Conservation (phyloP, 2,888 invertebrate species). For the Hemithea aestivaria region DNA sequence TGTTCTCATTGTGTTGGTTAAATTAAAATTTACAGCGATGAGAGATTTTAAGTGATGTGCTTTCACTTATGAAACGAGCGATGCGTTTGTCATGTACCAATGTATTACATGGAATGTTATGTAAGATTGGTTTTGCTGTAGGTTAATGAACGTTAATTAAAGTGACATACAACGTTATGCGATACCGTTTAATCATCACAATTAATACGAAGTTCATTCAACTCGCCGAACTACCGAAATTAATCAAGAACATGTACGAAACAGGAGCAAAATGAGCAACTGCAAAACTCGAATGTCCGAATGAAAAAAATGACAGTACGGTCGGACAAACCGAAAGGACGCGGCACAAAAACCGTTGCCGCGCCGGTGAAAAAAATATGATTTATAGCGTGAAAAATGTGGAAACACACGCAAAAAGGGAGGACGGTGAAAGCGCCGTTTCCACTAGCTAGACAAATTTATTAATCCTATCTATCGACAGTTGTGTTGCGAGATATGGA, state of each 20-base stretch:
- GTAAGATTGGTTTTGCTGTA: no score
- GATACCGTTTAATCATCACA: slow-evolving; percentile 14
- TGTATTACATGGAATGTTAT: neutral
- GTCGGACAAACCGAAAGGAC: slow-evolving; percentile 73
- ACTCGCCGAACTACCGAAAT: slow-evolving; percentile 48
- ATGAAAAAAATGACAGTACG: slow-evolving; percentile 74
- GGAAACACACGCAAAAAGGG: slow-evolving; percentile 76
- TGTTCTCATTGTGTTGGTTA: slow-evolving; percentile 73
- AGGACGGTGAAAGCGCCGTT: slow-evolving; percentile 70
- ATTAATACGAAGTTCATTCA: slow-evolving; percentile 40
- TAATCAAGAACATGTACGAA: slow-evolving; percentile 67
- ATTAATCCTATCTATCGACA: slow-evolving; percentile 68
- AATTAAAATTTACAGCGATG: slow-evolving; percentile 71
- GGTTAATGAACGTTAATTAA: no score
- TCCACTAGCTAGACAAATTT: slow-evolving; percentile 74
- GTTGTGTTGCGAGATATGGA: slow-evolving; percentile 26
- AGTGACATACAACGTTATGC: neutral
- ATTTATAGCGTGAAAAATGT: slow-evolving; percentile 79
- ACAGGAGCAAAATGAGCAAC: slow-evolving; percentile 65
- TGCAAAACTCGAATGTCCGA: slow-evolving; percentile 69
- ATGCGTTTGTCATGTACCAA: slow-evolving; percentile 44
- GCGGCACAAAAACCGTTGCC: slow-evolving; percentile 72
- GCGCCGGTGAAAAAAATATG: slow-evolving; percentile 78
- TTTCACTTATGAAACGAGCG: slow-evolving; percentile 38
- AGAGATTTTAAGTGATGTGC: slow-evolving; percentile 55